phyloP scores from a whole-genome alignment of 2,113 vertebrate species.

The Emydocephalus ijimae region DNA sequence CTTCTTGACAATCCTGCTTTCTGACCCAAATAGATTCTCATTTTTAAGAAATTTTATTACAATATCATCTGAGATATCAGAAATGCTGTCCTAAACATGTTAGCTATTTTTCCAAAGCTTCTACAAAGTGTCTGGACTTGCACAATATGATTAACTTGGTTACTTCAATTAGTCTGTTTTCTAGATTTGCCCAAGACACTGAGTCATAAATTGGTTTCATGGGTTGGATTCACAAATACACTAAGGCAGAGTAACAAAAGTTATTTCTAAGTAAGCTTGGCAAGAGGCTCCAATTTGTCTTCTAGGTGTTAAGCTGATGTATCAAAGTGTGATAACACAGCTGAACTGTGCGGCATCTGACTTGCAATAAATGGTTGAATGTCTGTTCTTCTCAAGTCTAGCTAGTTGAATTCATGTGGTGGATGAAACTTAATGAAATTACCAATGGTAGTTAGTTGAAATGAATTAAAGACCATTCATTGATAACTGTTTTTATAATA shows the following conservation, averaged over 20 bases:
- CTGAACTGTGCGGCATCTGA: background rate
- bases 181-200: background rate
- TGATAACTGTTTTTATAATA: background rate
- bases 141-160: background rate
- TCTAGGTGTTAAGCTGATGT: background rate
- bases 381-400: background rate
- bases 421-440: too few relatives aligned
- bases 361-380: background rate
- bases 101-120: background rate
- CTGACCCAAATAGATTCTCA: background rate
- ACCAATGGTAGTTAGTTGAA: background rate
- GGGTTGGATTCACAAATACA: background rate
- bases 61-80: background rate
- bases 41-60: background rate
- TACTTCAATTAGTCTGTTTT: background rate
- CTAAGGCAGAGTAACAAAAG: background rate
- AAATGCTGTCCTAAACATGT: background rate
- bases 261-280: background rate
- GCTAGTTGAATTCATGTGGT: background rate
- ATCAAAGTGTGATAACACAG: background rate
- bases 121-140: background rate
- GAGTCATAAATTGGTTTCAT: background rate
- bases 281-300: background rate
- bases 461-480: background rate
- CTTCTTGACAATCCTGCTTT: background rate